Evolutionary conservation across 1,140 invertebrate genomes (phyloP), one percentile per base, ranked within the genome.

Genomic region (Brachionus calyciflorus): DNA sequence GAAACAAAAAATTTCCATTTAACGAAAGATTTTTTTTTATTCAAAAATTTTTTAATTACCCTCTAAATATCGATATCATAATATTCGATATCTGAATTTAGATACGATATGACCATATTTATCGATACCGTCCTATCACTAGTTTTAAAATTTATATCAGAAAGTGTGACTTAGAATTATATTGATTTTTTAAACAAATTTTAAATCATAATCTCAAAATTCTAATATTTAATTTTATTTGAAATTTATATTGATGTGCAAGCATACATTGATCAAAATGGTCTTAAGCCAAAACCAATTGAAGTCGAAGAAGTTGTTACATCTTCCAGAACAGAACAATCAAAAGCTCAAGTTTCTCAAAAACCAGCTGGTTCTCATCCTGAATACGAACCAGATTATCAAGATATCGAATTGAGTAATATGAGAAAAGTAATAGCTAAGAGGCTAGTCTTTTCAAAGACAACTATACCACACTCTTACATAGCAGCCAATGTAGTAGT

Each of bases 391-490:
- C 73, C 60, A 12, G 60, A 55, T 14, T 76, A 76, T 40, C 7
- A 77, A 19, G 76, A 77, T 19, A 63, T 77, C 3, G 53, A 60
- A 17, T 19, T 77, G 14, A 24, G 21, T 2, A 55, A 53, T 14
- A 77, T 77, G 53, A 44, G 76, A 30, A 60, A 60, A 51, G 76
- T 60, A 12, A 77, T 77, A 40, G 76, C 76, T 33, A 60, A 77
- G 65, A 40, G 76, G 46, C 19, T 77, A 44, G 40, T 53, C 14
- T 77, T 63, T 40, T 77, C 76, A 21, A 77, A 77, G 33, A 40
- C 53, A 51, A 89, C 88, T 30, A 95, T 99, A 82, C 97, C 97
- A 26, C 96, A 99, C 85, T 99, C 98, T 86, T 98, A 98, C 85
- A 86, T 98, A 0, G 90, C 90, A 0, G 88, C 91, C 30, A 93